A percentile compares a stretch with the other conserved stretches of the same genome.
Conservation (phyloP, 1,140 invertebrate genomes). For the Lasioglossum albipes region DNA sequence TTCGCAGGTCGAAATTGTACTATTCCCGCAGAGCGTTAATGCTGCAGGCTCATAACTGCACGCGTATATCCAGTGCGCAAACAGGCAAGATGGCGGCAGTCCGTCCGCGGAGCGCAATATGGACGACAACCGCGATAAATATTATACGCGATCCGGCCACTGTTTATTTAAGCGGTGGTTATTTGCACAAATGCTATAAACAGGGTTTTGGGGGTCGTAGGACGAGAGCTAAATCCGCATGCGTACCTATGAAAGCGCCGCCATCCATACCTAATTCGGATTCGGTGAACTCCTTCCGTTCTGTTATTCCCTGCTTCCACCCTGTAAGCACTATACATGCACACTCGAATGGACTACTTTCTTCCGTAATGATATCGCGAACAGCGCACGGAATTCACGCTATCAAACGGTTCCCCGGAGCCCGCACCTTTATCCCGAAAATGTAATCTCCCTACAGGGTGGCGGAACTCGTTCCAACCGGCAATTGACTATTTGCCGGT, state of each 20-base stretch:
- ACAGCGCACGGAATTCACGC: conserved; percentile 37
- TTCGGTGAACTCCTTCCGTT: conserved; percentile 16
- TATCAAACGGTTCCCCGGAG: conserved; percentile 12
- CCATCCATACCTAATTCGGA: conserved; percentile 22
- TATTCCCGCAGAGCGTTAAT: conserved; percentile 37
- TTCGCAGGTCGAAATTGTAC: background rate
- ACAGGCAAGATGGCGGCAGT: conserved; percentile 55
- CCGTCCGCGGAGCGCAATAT: conserved; percentile 39
- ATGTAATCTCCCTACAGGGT: conserved; percentile 34
- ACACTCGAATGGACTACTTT: conserved; percentile 36
- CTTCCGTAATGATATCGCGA: conserved; percentile 44
- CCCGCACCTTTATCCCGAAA: conserved; percentile 33
- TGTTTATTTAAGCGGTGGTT: conserved; percentile 64
- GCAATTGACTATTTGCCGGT: background rate
- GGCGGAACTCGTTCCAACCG: background rate
- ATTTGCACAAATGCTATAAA: conserved; percentile 55
- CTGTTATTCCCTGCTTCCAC: background rate
- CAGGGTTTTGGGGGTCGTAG: background rate
- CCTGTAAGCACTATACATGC: background rate
- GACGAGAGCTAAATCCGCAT: conserved; percentile 27
- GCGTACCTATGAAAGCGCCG: background rate
- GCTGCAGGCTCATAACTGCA: conserved; percentile 65
- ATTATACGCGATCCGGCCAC: conserved; percentile 60
- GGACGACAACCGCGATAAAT: conserved; percentile 63
- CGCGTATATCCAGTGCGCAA: conserved; percentile 43